Evolutionary conservation across 2,888 invertebrate genomes (phyloP), one percentile per base, ranked within the genome.

Genomic region (Ecdyonurus torrentis): DNA sequence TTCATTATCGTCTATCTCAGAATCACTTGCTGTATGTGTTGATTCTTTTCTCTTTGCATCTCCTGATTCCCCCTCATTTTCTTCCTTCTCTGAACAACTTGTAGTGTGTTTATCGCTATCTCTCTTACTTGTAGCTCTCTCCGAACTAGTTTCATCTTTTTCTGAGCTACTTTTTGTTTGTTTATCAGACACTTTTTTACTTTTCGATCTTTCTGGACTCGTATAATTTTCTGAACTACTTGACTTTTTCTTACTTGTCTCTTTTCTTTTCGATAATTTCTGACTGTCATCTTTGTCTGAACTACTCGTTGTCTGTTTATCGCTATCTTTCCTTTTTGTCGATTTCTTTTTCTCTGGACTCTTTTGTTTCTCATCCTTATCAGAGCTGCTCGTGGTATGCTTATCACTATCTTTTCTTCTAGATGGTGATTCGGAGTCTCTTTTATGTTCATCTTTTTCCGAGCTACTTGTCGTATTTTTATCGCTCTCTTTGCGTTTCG

Each of bases 81-180:
- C 58, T 53, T 25, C 24, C 7, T 18, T 58, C 1, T 23, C 78
- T 78, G 1, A 79, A 78, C 67, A 78, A 77, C 71, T 79, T 77
- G 70, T 79, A 78, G 68, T n/a, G 77, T 79, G 52, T 78, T 79
- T 68, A 15, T 23, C 1, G 25, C 22, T 18, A 23, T 25, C n/a
- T 23, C 55, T 61, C 24, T 65, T 53, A 37, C 23, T 23, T 61
- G 60, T 60, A 22, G 58, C 20, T 23, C n/a, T n/a, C n/a, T n/a
- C n/a, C n/a, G n/a, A n/a, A n/a, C n/a, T n/a, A n/a, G n/a, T n/a
- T 60, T 63, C 63, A 7, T 64, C 62, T 25, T 25, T 58, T 74
- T 70, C 78, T 78, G 1, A 79, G 78, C 67, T 78, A 77, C 71
- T 79, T 77, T 70, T 79, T 78, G 68, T n/a, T 78, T 79, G 52